phyloP scores from a whole-genome alignment of 2,113 vertebrate genomes.

The Brienomyrus longianalis region DNA sequence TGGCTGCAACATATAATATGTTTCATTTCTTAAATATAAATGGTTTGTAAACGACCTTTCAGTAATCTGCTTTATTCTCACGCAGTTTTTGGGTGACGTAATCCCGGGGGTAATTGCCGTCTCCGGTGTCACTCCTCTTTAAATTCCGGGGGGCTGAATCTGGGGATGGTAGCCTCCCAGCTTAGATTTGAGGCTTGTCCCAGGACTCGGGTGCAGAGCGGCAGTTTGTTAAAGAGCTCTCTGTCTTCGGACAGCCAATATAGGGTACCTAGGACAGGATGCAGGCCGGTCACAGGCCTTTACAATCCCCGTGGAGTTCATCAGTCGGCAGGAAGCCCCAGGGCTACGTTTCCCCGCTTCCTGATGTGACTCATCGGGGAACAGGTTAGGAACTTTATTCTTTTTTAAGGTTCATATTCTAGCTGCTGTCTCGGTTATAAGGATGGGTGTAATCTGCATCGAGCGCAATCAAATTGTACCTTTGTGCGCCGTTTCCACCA shows the following conservation, averaged over 20 bases:
- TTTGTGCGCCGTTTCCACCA: neutral
- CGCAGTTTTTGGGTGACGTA: neutral
- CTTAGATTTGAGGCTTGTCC: neutral
- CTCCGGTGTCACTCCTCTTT: neutral
- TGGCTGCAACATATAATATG: too few species aligned
- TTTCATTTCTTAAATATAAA: neutral
- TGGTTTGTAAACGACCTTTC: neutral
- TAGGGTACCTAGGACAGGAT: neutral
- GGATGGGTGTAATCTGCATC: neutral
- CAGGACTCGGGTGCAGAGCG: neutral
- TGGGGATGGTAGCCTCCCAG: neutral
- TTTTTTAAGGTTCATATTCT: slow-evolving; percentile 3
- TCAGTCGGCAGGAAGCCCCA: neutral
- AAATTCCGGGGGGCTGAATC: neutral
- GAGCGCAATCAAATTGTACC: neutral
- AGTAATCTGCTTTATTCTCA: neutral
- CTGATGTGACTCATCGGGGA: slow-evolving; percentile 4
- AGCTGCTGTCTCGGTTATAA: neutral
- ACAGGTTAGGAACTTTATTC: slow-evolving; percentile 3
- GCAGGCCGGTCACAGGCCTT: neutral
- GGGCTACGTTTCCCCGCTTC: neutral
- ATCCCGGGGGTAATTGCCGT: neutral
- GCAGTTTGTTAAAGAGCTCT: slow-evolving; percentile 6
- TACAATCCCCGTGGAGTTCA: slow-evolving; percentile 4
- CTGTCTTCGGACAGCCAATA: neutral